Evolutionary conservation across 1,140 invertebrate genomes (phyloP), one percentile per base, ranked within the genome.

Genomic region (Druon quercuslanigerum): DNA sequence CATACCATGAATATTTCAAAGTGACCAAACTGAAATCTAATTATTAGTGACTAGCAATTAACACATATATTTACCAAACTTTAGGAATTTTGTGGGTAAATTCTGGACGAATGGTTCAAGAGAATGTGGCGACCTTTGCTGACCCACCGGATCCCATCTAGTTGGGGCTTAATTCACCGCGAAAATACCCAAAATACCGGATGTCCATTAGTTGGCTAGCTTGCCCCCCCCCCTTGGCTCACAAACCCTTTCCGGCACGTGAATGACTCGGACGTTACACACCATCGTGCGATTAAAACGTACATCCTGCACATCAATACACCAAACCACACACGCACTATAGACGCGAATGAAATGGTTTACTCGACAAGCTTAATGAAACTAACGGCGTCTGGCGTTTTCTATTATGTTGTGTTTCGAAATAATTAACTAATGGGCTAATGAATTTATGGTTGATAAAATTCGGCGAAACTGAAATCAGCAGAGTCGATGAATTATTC

Each of bases 391-490:
- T 81, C 81, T 74, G 79, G 73, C 75, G 79, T 87, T 83, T 82
- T 89, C 84, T 88, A 88, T 88, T 87, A 88, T 86, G 79, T 82
- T 74, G 72, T 78, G 78, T 83, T 84, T 83, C 83, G 82, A 86
- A 90, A 90, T 90, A 90, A 90, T 90, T 90, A 88, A 87, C 86
- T 90, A 89, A 90, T 90, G 88, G 84, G 82, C 84, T 87, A 89
- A 87, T 88, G 87, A 85, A 88, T 87, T 85, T 85, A 85, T 80
- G 83, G 78, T 82, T 83, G 80, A 81, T 79, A 76, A 72, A 78
- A 79, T 72, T 76, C 79, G 79, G 77, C 80, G 81, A 87, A 84
- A 87, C 60, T 33, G 25, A 13, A 40, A 66, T 40, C 13, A 66
- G 17, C 60, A 8, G 25, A 66, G 9, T 46, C 60, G 33, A 66